These are phyloP conservation scores for Drosophila diplacantha DNA, from an alignment of 2,888 invertebrate genomes.

Conservation along the genomic window DNA sequence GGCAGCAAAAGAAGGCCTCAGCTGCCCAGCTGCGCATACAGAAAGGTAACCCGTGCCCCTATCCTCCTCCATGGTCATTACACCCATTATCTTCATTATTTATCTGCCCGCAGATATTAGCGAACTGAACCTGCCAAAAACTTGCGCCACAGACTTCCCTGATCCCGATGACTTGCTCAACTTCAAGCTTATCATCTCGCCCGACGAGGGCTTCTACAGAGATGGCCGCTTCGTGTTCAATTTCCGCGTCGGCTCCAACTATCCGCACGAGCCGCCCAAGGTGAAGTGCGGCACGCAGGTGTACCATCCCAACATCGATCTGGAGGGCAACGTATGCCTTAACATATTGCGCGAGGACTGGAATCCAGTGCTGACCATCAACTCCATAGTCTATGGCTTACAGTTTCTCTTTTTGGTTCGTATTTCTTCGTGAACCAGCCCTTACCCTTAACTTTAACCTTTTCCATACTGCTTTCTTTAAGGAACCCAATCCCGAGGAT, in stretches of 20 bases:
- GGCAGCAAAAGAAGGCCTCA: constrained; percentile 93
- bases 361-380: constrained; percentile 98
- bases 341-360: constrained; percentile 99
- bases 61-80: neutral
- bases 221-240: constrained; percentile 96
- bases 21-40: constrained; percentile 98
- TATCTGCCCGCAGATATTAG: constrained; percentile 88
- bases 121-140: constrained; percentile 97
- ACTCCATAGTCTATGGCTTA: constrained; percentile 97
- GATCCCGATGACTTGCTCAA: constrained; percentile 97
- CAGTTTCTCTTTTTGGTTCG: constrained; percentile 96
- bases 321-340: constrained; percentile 97
- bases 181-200: constrained; percentile 96
- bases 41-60: constrained; percentile 84
- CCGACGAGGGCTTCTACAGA: constrained; percentile 98
- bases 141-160: constrained; percentile 96
- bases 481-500: constrained; percentile 99
- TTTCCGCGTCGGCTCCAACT: constrained; percentile 94
- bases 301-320: constrained; percentile 98
- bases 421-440: neutral
- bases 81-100: constrained; percentile 1
- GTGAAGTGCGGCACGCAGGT: constrained; percentile 98
- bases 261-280: constrained; percentile 99
- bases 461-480: constrained; percentile 14
- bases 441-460: neutral